Base-by-base conservation (phyloP, 2,888 invertebrate genomes). In the Pristionchus maxplancki region DNA sequence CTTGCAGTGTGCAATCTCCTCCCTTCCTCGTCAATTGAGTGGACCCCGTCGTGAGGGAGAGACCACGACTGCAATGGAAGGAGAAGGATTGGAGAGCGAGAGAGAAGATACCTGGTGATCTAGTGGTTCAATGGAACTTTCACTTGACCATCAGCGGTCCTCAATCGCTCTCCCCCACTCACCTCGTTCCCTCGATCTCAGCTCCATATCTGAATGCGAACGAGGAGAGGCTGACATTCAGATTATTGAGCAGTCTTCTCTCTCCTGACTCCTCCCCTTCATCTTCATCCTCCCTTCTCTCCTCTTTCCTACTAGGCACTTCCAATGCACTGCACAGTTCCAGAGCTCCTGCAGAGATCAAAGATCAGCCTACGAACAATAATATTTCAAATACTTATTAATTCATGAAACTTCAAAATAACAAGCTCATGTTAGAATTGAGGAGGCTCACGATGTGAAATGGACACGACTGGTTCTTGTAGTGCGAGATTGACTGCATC, bases 131-230 rank as follows among this genome's bases (percentile, higher is more conserved):
- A 6, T n/a, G n/a, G 2, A 3, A 5, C 8, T 4, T n/a, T 8
- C 58, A 6, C n/a, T n/a, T n/a, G 58, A 24, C n/a, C 24, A 58
- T 24, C 58, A 34, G 11, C 8, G 34, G 5, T 5, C 24, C 1
- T 17, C 28, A 37, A 71, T 71, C 15, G 24, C 0, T n/a, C n/a
- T n/a, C n/a, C n/a, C n/a, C n/a, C n/a, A n/a, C n/a, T n/a, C n/a
- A 85, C 85, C 85, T 85, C 48, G n/a, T 8, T 64, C 85, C 85
- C 1, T 85, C 85, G 17, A 85, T 64, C 62, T 53, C 64, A 0
- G 85, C 85, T 44, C 28, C 44, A 44, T 85, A 85, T 64, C 64
- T 64, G 44, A 85, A 85, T 40, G 85, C 40, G 85, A 85, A 85
- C 11, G 58, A 53, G 24, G 85, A 64, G 3, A 85, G 64, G 13